Base-by-base conservation (phyloP, 2,888 invertebrate genomes). In the Augochlorella aurata region DNA sequence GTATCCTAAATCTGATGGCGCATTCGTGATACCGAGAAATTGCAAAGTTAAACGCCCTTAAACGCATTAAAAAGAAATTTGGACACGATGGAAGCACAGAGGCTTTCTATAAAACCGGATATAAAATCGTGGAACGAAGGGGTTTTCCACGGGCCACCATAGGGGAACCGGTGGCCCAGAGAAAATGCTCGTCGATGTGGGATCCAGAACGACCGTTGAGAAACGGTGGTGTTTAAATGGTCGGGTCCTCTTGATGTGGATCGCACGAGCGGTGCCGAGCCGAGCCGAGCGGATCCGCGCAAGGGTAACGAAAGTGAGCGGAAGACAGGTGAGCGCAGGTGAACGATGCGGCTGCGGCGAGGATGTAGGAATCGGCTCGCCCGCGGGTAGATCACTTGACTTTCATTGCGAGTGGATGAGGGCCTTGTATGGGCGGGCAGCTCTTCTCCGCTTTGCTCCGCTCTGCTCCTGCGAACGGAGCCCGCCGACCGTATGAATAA, bases 271-370 rank as follows among this genome's bases (percentile, higher is more conserved):
- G 61, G 54, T 54, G 47, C 67, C 77, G 58, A 38, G 38, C 38
- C 38, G 38, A 38, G 38, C 38, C 38, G 38, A 38, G 38, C 38
- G 38, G 38, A 38, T 38, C 3, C 84, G 81, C 85, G 83, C 79
- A 70, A 78, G 83, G 85, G 80, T 78, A 76, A 87, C 82, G 86
- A 86, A 85, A 86, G 79, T 71, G 80, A 87, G 65, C 87, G 87
- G 86, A 88, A 87, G 87, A 85, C 87, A 88, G 87, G 87, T 88
- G 87, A 87, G 77, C 87, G 86, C 87, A 86, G 87, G 87, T 86
- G 87, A 87, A 84, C 81, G 84, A 87, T 82, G 84, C 82, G 77
- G 79, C 71, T 81, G 79, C 79, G 79, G 80, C 75, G 77, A 85
- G 81, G 68, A 81, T 83, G 73, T 77, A 85, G 82, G 86, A 85